These are phyloP conservation scores for Axinella damicornis DNA, from an alignment of 37 sponge, comb jelly and placozoan genomes.

Conservation along the genomic window DNA sequence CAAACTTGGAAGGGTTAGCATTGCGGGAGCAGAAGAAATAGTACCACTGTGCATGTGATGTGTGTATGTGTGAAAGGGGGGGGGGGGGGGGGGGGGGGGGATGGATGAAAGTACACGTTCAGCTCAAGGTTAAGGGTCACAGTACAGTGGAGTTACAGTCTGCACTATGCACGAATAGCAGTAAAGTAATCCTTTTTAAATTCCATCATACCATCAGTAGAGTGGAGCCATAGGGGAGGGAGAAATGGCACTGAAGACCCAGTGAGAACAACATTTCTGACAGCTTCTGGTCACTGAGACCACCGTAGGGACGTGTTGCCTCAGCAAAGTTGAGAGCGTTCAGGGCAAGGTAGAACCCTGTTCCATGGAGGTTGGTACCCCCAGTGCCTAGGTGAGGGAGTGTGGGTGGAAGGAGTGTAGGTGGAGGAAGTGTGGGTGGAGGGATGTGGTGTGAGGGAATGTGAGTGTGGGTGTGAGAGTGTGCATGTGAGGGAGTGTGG, in stretches of 20 bases:
- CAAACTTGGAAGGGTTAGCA: conserved; percentile 14
- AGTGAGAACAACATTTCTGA: conserved; percentile 62
- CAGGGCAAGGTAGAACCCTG: conserved; percentile 53
- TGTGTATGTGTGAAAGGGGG: too few species aligned
- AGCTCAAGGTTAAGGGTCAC: too few species aligned
- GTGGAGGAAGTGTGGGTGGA: not conserved
- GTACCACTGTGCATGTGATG: conserved; percentile 47
- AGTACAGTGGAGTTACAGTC: too few species aligned
- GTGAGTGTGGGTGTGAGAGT: not conserved
- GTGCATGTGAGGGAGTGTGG: not conserved
- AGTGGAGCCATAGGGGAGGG: conserved; percentile 36
- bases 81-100: not conserved
- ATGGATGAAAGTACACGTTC: not conserved
- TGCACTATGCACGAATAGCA: too few species aligned
- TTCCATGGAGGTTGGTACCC: conserved; percentile 40
- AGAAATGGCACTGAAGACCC: conserved; percentile 64
- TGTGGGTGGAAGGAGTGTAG: not conserved
- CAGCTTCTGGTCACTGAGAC: conserved; percentile 24
- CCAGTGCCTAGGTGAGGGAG: conserved; percentile 19
- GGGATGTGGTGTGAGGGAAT: not conserved
- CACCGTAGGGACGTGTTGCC: conserved; percentile 16
- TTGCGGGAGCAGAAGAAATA: conserved; percentile 59
- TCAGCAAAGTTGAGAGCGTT: conserved; percentile 82
- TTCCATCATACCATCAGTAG: conserved; percentile 43
- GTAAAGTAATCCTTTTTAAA: too few species aligned